Evolutionary conservation across 2,113 vertebrate species (phyloP).

Genomic region (Gasterosteus nipponicus): DNA sequence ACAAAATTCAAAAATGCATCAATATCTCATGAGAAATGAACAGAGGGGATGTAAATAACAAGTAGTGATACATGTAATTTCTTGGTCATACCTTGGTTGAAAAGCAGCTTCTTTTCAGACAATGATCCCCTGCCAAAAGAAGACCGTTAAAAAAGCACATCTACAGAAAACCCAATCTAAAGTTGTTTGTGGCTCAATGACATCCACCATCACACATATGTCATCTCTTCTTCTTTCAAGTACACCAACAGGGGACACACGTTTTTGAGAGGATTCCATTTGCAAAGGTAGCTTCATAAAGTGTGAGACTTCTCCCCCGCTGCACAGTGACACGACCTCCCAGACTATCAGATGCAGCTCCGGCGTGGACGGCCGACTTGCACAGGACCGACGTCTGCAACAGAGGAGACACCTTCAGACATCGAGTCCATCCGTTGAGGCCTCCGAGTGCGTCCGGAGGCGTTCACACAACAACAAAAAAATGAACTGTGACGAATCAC

Average conservation of each 20-base stretch:
- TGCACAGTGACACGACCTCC: slow-evolving; percentile 83
- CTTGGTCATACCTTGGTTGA: slow-evolving; percentile 81
- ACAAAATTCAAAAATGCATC: not conserved
- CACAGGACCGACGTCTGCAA: slow-evolving; percentile 88
- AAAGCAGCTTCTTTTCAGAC: slow-evolving; percentile 87
- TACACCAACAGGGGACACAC: slow-evolving; percentile 60
- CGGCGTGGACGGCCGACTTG: slow-evolving; percentile 87
- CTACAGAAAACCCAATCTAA: not conserved
- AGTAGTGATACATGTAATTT: not conserved
- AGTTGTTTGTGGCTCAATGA: not conserved
- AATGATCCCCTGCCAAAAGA: slow-evolving; percentile 84
- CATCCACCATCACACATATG: not conserved
- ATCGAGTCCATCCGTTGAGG: not conserved
- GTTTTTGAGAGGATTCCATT: slow-evolving; percentile 87
- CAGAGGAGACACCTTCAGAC: not conserved
- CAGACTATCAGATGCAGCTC: slow-evolving; percentile 79
- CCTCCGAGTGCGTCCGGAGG: not conserved
- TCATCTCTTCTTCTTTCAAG: not conserved
- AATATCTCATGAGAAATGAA: not conserved
- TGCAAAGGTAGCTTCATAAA: slow-evolving; percentile 86
- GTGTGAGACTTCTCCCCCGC: slow-evolving; percentile 82
- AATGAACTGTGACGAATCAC: too few species aligned
- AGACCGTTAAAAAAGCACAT: not conserved
- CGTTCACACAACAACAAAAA: not conserved
- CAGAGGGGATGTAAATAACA: not conserved